Base-by-base conservation (phyloP, 2,888 invertebrate genomes). In the Xanthia togata region DNA sequence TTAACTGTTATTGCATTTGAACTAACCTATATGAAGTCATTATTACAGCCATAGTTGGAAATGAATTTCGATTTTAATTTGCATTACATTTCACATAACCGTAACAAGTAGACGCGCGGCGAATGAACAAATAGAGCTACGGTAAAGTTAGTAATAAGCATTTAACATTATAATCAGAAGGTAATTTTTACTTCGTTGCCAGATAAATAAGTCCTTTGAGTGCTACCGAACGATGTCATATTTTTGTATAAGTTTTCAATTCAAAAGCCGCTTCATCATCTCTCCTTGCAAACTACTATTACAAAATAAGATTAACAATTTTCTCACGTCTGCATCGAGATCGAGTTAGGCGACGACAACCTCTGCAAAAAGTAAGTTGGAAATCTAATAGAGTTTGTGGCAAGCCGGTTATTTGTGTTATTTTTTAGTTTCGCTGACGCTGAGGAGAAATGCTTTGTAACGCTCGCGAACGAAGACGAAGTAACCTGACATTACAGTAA, bases 321-420 rank as follows among this genome's bases (percentile, higher is more conserved):
- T 95, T 94, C 94, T 95, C 95, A 95, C 95, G 95, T 96, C 93
- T 93, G 93, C 94, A 94, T 95, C 93, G 94, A 94, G 94, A 94
- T 94, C 93, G 93, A 94, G 95, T 95, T 94, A 94, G 94, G 92
- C 92, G 94, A 94, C 93, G 93, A 95, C 94, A 94, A 93, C 93
- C 93, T 94, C 92, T 92, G 93, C 95, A 96, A 96, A 96, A 96
- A 96, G 93, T 94, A 93, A 95, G 92, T 94, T 94, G 93, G 93
- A 94, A 96, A 95, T 95, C 94, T 96, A 96, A 96, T 96, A 95
- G 96, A 95, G 94, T 95, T 96, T 96, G 96, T 94, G 95, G 95
- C 95, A 91, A 95, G 94, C 92, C 92, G 93, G 93, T 94, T 94
- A 94, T 95, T 95, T 96, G 93, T 95, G 91, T 94, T 95, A 93